Evolutionary conservation across 2,888 invertebrate genomes (phyloP), one percentile per base, ranked within the genome.

Genomic region (Rhorus exstirpatorius): DNA sequence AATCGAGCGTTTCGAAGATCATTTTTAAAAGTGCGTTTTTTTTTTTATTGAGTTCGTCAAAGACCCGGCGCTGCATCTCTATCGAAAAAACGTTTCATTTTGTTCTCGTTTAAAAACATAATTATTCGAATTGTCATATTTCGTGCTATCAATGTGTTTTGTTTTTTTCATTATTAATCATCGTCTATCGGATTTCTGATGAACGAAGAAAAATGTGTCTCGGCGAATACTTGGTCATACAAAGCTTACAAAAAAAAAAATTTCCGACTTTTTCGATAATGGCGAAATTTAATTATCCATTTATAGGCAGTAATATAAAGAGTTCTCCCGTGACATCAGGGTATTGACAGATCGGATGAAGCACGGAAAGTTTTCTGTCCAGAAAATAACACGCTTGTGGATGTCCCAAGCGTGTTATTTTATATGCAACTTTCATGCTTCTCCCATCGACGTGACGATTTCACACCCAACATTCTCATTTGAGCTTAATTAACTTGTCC

Each of bases 401-500:
- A 31, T 24, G 26, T 70, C 21, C 61, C 60, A 44, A 21, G 21
- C 41, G 55, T 46, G 71, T 61, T 70, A 79, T 63, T 65, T 79
- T 63, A 68, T 75, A 41, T 55, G 38, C 19, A 41, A 19, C 49
- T 76, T 51, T 55, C 26, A n/a, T 31, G 31, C 14, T 41, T 55
- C 46, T 24, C 46, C 44, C 35, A 70, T 63, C 53, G 51, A 60
- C 55, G 35, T 67, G 75, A 76, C 58, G 70, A n/a, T n/a, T n/a
- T n/a, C 63, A 35, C 49, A 38, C 14, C 19, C 17, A n/a, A 51
- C 49, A 24, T 60, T 51, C 60, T 68, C 68, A 35, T 61, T 76
- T 38, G 17, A 63, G 61, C 46, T 80, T 75, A 74, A 81, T 70
- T 65, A 76, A 76, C 71, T n/a, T 38, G 70, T 76, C 76, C 55